These are phyloP conservation scores for Epirrhoe alternata DNA, from an alignment of 2,888 invertebrate species.

Conservation along the genomic window DNA sequence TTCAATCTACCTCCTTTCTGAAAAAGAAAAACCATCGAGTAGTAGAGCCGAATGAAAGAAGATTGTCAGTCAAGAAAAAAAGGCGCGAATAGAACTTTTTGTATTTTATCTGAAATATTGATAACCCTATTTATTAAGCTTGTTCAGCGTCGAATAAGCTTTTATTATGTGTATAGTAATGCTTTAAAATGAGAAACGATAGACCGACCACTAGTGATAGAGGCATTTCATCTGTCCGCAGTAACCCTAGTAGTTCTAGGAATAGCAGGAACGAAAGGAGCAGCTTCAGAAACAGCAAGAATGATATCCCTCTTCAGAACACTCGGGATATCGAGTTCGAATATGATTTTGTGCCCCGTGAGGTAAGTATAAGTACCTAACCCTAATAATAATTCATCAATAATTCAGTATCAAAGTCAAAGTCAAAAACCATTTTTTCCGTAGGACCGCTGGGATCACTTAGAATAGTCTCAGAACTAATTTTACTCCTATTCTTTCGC, in stretches of 20 bases:
- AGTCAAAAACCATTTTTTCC: too few species aligned
- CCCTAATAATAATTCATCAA: too few species aligned
- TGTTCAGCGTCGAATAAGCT: not conserved
- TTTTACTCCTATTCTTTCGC: too few species aligned
- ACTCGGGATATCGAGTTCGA: conserved; percentile 25
- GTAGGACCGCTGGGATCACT: too few species aligned
- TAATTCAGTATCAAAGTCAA: too few species aligned
- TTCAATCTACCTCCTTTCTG: too few species aligned
- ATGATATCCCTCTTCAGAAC: not conserved
- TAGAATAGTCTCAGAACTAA: too few species aligned
- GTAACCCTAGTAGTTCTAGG: not conserved
- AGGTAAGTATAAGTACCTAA: too few species aligned
- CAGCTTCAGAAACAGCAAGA: conserved; percentile 10
- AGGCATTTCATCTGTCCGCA: not conserved
- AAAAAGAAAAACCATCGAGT: too few species aligned
- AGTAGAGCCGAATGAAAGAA: not conserved
- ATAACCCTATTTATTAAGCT: too few species aligned
- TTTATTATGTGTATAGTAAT: not conserved
- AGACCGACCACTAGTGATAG: not conserved
- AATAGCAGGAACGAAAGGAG: not conserved
- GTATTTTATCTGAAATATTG: too few species aligned
- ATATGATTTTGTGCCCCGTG: conserved; percentile 9
- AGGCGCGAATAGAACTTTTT: too few species aligned
- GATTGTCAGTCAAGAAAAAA: not conserved
- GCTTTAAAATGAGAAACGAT: conserved; percentile 5